Conservation (phyloP, 2,888 invertebrate genomes). For the Thymelicus lineola region DNA sequence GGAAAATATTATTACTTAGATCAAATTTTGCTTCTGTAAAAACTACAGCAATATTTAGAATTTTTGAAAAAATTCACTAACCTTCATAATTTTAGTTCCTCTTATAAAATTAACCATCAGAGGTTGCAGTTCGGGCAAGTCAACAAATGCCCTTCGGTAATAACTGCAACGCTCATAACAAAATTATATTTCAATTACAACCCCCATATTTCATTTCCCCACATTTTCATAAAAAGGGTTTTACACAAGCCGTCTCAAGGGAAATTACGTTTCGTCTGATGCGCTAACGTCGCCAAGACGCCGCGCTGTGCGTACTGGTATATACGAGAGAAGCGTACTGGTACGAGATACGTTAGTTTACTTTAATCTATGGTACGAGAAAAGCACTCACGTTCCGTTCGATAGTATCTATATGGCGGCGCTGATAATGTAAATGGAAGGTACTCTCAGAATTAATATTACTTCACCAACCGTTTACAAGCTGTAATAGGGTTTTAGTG, state of each 20-base stretch:
- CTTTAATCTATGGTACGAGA: not conserved
- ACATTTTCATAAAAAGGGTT: constrained; percentile 12
- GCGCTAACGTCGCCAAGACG: not conserved
- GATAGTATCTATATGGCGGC: not conserved
- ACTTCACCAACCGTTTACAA: not conserved
- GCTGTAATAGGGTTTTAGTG: too few species aligned
- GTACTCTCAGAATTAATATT: not conserved
- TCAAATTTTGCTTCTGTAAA: too few species aligned
- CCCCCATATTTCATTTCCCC: not conserved
- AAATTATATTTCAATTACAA: constrained; percentile 9
- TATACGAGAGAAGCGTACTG: too few species aligned
- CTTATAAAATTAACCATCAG: too few species aligned
- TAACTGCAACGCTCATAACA: constrained; percentile 3
- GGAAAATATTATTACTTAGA: too few species aligned
- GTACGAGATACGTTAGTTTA: too few species aligned
- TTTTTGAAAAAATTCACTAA: too few species aligned
- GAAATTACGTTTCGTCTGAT: constrained; percentile 2
- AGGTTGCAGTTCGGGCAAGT: too few species aligned
- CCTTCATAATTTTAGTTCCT: too few species aligned
- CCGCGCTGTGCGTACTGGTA: not conserved
- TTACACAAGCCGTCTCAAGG: constrained; percentile 8
- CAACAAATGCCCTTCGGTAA: not conserved
- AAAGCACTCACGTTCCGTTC: not conserved
- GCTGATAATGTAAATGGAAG: not conserved
- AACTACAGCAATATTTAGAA: too few species aligned